phyloP scores from a whole-genome alignment of 2,113 vertebrate species.

The Psephotus haematonotus region DNA sequence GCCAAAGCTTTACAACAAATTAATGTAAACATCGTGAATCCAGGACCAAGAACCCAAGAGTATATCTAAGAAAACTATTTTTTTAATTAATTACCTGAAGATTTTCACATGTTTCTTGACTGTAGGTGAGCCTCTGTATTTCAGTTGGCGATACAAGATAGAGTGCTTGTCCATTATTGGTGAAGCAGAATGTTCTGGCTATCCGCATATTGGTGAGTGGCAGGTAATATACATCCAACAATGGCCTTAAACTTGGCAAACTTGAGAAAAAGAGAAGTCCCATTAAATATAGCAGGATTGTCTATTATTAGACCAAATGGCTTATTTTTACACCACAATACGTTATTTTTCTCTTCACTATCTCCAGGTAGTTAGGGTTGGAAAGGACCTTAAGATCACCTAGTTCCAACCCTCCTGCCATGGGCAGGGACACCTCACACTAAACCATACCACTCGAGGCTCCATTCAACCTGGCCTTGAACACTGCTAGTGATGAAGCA shows the following conservation, averaged over 20 bases:
- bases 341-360: not conserved
- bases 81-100: constrained; percentile 83
- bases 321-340: not conserved
- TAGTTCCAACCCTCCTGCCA: no score
- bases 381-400: no score
- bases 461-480: no score
- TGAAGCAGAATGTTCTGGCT: constrained; percentile 99
- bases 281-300: not conserved
- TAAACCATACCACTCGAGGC: no score
- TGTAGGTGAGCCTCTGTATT: constrained; percentile 98
- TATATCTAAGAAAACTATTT: not conserved
- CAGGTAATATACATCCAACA: constrained; percentile 98
- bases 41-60: not conserved
- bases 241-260: constrained; percentile 94
- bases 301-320: not conserved
- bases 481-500: no score
- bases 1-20: not conserved
- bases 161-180: constrained; percentile 96
- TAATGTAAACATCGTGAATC: not conserved
- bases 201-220: constrained; percentile 99
- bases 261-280: constrained; percentile 71
- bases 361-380: not conserved
- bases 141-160: constrained; percentile 97
- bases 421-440: no score
- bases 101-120: constrained; percentile 98